These are phyloP conservation scores for Craniophora ligustri DNA, from an alignment of 2,888 invertebrate genomes.

Conservation along the genomic window DNA sequence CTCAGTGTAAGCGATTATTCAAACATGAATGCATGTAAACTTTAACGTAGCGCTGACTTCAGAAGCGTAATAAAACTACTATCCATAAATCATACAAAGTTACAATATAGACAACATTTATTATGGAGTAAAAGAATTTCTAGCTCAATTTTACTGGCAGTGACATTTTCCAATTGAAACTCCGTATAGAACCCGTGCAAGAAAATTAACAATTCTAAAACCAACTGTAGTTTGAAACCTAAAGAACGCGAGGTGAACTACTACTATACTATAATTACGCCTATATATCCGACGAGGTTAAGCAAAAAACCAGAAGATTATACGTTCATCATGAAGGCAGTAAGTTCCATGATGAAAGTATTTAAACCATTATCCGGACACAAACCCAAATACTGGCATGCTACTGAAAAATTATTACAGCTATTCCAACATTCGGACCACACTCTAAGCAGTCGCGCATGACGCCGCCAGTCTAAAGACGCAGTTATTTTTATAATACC, in stretches of 20 bases:
- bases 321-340: no score
- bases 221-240: conserved; percentile 6
- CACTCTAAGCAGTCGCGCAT: no score
- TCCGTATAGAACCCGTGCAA: conserved; percentile 9
- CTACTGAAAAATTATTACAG: no score
- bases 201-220: conserved; percentile 18
- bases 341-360: no score
- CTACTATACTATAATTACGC: no score
- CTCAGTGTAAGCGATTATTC: neutral
- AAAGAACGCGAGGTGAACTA: neutral
- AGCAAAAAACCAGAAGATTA: no score
- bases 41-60: neutral
- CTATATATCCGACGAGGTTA: no score
- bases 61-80: neutral
- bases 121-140: conserved; percentile 13
- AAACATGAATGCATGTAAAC: neutral
- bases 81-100: conserved; percentile 8
- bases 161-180: conserved; percentile 47
- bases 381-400: no score
- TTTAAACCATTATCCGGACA: no score
- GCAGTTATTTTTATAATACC: no score
- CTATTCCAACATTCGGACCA: no score
- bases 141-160: conserved; percentile 21
- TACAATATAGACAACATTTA: conserved; percentile 21
- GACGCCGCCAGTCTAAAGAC: no score